Evolutionary conservation across 2,797 vertebrate genomes (phyloP).

Genomic region (Aselliscus stoliczkanus): DNA sequence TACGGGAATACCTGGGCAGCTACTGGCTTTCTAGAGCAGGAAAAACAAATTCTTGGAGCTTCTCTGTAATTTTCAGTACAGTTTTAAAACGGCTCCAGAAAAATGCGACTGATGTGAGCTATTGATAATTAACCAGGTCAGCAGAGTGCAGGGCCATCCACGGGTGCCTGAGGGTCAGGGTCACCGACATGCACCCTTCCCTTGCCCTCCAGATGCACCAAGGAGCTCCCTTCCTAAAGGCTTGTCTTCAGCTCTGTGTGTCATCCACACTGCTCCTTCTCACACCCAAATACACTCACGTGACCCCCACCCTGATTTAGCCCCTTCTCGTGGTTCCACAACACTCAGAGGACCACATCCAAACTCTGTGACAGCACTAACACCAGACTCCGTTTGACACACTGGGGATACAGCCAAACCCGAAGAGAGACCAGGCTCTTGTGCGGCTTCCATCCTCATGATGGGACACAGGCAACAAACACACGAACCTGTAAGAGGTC

Average conservation of each 20-base stretch:
- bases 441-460: fast-evolving
- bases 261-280: neutral
- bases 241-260: neutral
- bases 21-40: neutral
- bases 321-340: neutral
- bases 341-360: neutral
- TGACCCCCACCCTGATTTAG: neutral
- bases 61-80: neutral
- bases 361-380: neutral
- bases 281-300: neutral
- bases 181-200: neutral
- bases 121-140: neutral
- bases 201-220: fast-evolving
- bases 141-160: neutral
- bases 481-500: neutral
- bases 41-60: neutral
- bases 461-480: neutral
- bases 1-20: neutral
- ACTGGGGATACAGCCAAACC: too few relatives aligned
- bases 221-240: neutral
- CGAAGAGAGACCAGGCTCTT: neutral
- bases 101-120: neutral
- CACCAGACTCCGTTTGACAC: fast-evolving
- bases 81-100: neutral
- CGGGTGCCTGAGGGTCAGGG: fast-evolving